Percentiles rank a stretch among this genome's conserved stretches.
Evolutionary conservation across 2,888 invertebrate species (phyloP).

Genomic region (Anoncus sp.): DNA sequence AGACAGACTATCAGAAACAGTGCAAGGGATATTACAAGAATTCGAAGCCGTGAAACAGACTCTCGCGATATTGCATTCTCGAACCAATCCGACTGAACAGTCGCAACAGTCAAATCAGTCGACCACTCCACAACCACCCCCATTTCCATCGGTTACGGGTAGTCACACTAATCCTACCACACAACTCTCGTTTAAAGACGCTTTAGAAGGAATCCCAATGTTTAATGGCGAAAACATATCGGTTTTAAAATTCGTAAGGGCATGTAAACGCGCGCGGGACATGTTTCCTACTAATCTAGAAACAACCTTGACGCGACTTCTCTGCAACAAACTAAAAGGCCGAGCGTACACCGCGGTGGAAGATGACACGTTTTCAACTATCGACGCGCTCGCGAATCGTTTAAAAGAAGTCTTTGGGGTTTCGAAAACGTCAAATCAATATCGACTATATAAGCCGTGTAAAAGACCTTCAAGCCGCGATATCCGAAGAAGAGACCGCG

Average conservation of each 20-base stretch:
- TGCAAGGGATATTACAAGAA: no score
- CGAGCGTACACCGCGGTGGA: background rate
- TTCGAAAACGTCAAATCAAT: conserved; percentile 2
- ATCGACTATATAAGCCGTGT: conserved; percentile 36
- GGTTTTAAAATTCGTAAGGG: conserved; percentile 17
- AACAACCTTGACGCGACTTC: background rate
- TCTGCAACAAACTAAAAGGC: conserved; percentile 32
- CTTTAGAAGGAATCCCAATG: background rate
- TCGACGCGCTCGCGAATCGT: background rate
- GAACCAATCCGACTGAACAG: no score
- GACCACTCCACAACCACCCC: no score
- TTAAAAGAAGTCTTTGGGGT: conserved; percentile 8
- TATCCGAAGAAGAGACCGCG: background rate
- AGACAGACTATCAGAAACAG: no score
- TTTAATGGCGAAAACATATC: conserved; percentile 33
- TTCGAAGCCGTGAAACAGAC: no score
- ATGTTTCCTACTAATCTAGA: conserved; percentile 13
- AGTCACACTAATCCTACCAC: no score
- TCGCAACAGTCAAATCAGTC: no score
- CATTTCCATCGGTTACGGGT: no score
- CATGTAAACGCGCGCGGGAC: conserved; percentile 19
- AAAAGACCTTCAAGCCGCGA: conserved; percentile 28
- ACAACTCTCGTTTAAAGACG: conserved; percentile 19
- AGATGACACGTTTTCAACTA: background rate
- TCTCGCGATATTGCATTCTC: no score